These are phyloP conservation scores for Chrysopilus asiliformis DNA, from an alignment of 2,888 invertebrate species.

Conservation along the genomic window DNA sequence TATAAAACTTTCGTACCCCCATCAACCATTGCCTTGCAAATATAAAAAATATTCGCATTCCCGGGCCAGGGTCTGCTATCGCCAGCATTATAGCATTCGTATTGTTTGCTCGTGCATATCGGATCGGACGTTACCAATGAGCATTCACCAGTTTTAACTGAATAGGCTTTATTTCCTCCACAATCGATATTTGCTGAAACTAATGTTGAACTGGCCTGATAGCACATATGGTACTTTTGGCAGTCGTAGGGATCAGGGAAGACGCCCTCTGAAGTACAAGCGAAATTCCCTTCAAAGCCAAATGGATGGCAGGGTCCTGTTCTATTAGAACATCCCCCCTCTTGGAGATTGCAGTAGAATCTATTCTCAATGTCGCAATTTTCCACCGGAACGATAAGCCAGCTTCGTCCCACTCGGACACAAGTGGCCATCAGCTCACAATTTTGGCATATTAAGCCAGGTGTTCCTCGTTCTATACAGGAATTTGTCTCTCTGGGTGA, in stretches of 20 bases:
- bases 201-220: slow-evolving; percentile 24
- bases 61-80: slow-evolving; percentile 30
- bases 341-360: slow-evolving; percentile 27
- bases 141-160: slow-evolving; percentile 29
- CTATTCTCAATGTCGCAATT: slow-evolving; percentile 30
- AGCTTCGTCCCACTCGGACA: slow-evolving; percentile 27
- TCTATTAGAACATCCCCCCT: slow-evolving; percentile 27
- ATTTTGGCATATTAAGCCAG: slow-evolving; percentile 32
- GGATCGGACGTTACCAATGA: slow-evolving; percentile 23
- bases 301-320: slow-evolving; percentile 35
- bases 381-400: slow-evolving; percentile 34
- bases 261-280: slow-evolving; percentile 32
- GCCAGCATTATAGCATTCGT: slow-evolving; percentile 26
- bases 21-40: slow-evolving; percentile 31
- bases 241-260: slow-evolving; percentile 36
- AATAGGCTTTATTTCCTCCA: slow-evolving; percentile 28
- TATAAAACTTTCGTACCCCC: slow-evolving; percentile 26
- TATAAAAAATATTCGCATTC: slow-evolving; percentile 32
- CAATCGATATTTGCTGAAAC: slow-evolving; percentile 32
- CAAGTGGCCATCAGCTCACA: slow-evolving; percentile 32
- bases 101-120: slow-evolving; percentile 26
- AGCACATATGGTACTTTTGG: slow-evolving; percentile 35
- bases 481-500: slow-evolving; percentile 27
- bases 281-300: slow-evolving; percentile 32
- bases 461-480: slow-evolving; percentile 26